Percentiles rank a stretch among this genome's conserved stretches.
phyloP scores from a whole-genome alignment of 2,113 vertebrate species.

The Cardinalis cardinalis region DNA sequence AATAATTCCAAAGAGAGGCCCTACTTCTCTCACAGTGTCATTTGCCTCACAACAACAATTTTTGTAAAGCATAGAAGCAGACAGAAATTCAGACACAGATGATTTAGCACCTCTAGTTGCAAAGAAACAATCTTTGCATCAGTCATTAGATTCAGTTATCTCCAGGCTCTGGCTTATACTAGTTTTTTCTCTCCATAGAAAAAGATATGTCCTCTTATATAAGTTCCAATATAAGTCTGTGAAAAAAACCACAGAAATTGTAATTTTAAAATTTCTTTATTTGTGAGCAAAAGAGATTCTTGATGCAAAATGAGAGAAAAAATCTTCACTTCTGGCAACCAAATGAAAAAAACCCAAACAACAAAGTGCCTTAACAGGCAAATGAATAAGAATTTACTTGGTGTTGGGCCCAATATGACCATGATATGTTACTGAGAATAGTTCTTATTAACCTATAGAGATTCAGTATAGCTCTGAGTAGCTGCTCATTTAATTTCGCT shows the following conservation, averaged over 20 bases:
- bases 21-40: neutral
- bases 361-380: neutral
- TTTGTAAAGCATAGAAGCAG: neutral
- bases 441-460: neutral
- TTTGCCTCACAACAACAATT: neutral
- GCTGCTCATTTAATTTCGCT: neutral
- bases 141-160: neutral
- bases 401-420: neutral
- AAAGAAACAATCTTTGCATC: neutral
- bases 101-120: neutral
- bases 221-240: neutral
- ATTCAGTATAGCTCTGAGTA: neutral
- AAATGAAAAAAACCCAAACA: neutral
- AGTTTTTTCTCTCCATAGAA: neutral
- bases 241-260: fast-evolving
- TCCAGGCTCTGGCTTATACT: neutral
- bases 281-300: neutral
- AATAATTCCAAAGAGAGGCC: neutral
- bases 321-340: neutral
- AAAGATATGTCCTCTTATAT: neutral
- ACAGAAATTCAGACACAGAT: neutral
- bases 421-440: neutral
- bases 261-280: neutral
- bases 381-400: neutral
- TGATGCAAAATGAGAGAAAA: neutral